Evolutionary conservation across 2,888 invertebrate species (phyloP), one percentile per base, ranked within the genome.

Genomic region (Drosophila greeni): DNA sequence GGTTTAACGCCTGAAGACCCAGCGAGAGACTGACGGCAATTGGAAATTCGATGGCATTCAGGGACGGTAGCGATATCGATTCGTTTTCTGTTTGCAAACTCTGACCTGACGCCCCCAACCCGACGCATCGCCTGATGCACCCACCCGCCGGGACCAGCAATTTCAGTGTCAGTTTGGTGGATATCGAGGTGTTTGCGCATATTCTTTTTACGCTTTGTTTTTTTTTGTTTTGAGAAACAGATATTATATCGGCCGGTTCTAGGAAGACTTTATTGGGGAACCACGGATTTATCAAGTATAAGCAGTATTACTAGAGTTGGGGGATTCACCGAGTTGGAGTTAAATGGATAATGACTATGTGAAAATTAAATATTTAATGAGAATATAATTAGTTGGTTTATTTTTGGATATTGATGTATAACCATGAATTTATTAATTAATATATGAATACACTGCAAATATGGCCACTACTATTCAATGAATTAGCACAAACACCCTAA

Each of bases 21-120:
- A 54, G 26, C 49, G 14, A 49, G 14, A 24, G 61, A 37, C 55
- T 29, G 55, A 29, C 55, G 36, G 55, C 58, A 61, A 45, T 61
- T 61, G 59, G 45, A 60, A 60, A 60, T 62, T 60, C 62, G 45
- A 64, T 67, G 45, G 20, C 31, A 29, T 43, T 42, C 66, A 66
- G 61, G 66, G 53, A 52, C 66, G 53, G 42, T 48, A 59, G 31
- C 57, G 43, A 67, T 80, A 77, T 77, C 76, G 76, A 77, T 77
- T 83, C 43, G 61, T 16, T 42, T 20, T 53, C 48, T 18, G 49
- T 47, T 29, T 54, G 48, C 61, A 61, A 58, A 61, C 58, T 60
- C 18, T 61, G 34, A 61, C 43, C 39, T 23, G 61, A 36, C 66
- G 53, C 37, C 20, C 16, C 20, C 54, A 16, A 6, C 20, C 14